Evolutionary conservation across 2,797 vertebrate species (phyloP), one percentile per base, ranked within the genome.

Genomic region (Spheniscus humboldti): DNA sequence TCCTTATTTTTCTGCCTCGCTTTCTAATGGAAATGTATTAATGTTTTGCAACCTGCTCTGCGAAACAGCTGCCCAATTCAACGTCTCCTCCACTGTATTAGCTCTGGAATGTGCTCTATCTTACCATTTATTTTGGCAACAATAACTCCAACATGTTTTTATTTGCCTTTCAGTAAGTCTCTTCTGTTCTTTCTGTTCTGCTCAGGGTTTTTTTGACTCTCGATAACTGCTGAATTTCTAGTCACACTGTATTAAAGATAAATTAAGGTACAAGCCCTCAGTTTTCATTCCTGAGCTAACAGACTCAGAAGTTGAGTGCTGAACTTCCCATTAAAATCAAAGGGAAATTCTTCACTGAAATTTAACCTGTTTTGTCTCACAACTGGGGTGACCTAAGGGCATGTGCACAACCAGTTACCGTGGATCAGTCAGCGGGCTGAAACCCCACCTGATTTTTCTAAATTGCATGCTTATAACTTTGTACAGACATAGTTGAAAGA

Each of bases 351-450:
- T 43, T 76, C 27, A 24, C 7, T 45, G 47, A 81, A 63, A 66
- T 66, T 24, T 31, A 63, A 27, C 28, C 1, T 20, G 13, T 57
- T 90, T 82, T 64, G 55, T 18, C 52, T 63, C 63, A 53, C 43
- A 63, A 6, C 56, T 6, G 22, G 41, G 33, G n/a, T 80, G 82
- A 87, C 67, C 55, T 31, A 50, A 77, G 72, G 84, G 52, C 55
- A 57, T 0, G 0, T 3, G 14, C 0, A 0, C 68, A 90, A 39
- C 24, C 28, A 37, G n/a, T 43, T 71, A 28, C 45, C 1, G 1
- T 5, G 14, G 50, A 73, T 59, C 67, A 13, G 28, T 6, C 23
- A 33, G 52, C 0, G 0, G 35, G 63, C 39, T 59, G 64, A 39
- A 87, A 63, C 6, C 68, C 59, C 3, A 0, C 59, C 35, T 13